Percentiles rank a stretch among this genome's conserved stretches.
Conservation (phyloP, 2,888 invertebrate genomes). For the Parnassius apollo region DNA sequence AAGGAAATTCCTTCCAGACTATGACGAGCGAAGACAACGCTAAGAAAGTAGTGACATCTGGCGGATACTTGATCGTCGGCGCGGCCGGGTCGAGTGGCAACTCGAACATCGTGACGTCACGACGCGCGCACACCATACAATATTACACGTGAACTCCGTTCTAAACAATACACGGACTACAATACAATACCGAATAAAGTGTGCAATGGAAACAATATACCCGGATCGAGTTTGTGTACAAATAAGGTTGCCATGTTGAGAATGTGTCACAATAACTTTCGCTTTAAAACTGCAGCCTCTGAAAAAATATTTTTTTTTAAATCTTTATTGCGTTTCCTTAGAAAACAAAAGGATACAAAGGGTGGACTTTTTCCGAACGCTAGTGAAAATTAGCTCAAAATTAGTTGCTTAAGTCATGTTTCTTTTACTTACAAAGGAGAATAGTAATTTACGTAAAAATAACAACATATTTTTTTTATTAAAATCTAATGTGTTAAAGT, state of each 20-base stretch:
- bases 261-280: background rate
- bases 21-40: constrained; percentile 51
- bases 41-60: constrained; percentile 69
- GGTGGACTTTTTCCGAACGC: too few relatives aligned
- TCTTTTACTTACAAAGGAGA: too few relatives aligned
- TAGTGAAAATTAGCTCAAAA: too few relatives aligned
- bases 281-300: too few relatives aligned
- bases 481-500: background rate
- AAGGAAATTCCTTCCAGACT: constrained; percentile 39
- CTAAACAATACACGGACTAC: background rate
- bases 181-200: too few relatives aligned
- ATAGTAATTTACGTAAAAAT: too few relatives aligned
- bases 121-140: constrained; percentile 50
- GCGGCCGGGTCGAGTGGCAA: constrained; percentile 27
- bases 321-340: too few relatives aligned
- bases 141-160: constrained; percentile 47
- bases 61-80: constrained; percentile 70
- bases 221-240: background rate
- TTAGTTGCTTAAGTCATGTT: too few relatives aligned
- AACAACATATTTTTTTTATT: background rate
- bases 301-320: too few relatives aligned
- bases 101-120: constrained; percentile 32
- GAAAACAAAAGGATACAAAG: too few relatives aligned
- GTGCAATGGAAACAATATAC: background rate
- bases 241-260: background rate